These are phyloP conservation scores for Temnothorax nylanderi DNA, from an alignment of 1,140 invertebrate species.

Conservation along the genomic window DNA sequence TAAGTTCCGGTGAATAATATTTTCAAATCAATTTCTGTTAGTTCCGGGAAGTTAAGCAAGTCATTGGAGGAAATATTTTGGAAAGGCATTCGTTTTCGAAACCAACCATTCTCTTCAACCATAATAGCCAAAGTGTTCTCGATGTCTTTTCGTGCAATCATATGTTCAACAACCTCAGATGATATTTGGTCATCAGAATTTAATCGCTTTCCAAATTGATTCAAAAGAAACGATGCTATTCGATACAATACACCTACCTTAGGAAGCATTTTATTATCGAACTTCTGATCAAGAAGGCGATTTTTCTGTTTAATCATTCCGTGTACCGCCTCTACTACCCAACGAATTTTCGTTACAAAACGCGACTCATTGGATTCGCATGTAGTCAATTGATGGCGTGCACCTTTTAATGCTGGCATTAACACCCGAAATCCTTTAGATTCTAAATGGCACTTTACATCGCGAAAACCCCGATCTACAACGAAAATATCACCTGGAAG, in stretches of 20 bases:
- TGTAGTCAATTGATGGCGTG: background rate
- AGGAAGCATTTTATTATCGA: constrained; percentile 74
- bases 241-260: constrained; percentile 48
- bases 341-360: constrained; percentile 78
- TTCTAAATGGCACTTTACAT: constrained; percentile 39
- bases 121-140: background rate
- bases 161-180: constrained; percentile 53
- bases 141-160: background rate
- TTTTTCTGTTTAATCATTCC: constrained; percentile 75
- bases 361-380: constrained; percentile 77
- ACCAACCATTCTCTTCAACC: background rate
- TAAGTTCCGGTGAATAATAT: constrained; percentile 34
- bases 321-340: constrained; percentile 80
- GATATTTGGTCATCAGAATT: constrained; percentile 56
- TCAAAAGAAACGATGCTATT: constrained; percentile 70
- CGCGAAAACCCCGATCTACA: constrained; percentile 69
- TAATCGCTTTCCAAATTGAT: constrained; percentile 67
- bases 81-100: background rate
- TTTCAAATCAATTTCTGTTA: background rate
- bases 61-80: background rate
- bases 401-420: background rate
- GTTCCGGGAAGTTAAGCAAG: background rate
- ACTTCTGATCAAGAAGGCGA: constrained; percentile 67
- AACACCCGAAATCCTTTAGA: background rate
- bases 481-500: constrained; percentile 9